phyloP scores from a whole-genome alignment of 2,113 vertebrate genomes.

The Budorcas taxicolor region DNA sequence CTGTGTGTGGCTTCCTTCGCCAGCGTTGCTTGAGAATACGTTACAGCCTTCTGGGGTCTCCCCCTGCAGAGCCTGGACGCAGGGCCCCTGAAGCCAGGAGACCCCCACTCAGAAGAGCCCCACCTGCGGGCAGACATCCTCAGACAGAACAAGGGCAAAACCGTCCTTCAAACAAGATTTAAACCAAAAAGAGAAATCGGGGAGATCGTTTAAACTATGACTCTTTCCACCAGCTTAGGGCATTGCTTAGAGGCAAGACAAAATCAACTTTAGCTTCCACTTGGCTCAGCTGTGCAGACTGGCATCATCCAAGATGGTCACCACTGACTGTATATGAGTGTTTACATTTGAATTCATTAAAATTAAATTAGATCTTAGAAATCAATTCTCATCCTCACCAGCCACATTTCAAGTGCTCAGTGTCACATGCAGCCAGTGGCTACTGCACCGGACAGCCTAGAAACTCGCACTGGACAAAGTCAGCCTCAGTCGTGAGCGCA shows the following conservation, averaged over 20 bases:
- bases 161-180: not conserved
- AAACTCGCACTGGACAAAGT: not conserved
- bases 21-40: not conserved
- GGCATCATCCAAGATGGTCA: too few species aligned
- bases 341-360: not conserved
- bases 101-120: not conserved
- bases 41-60: not conserved
- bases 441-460: accelerated
- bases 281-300: not conserved
- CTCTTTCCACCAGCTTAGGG: not conserved
- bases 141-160: not conserved
- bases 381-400: not conserved
- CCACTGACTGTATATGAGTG: not conserved
- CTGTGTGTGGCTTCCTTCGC: not conserved
- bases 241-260: not conserved
- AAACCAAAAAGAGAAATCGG: not conserved
- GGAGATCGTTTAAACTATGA: not conserved
- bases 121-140: not conserved
- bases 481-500: not conserved
- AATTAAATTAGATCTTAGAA: too few species aligned
- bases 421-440: not conserved
- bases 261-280: not conserved
- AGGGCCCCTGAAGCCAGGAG: not conserved
- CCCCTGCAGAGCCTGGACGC: not conserved
- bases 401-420: not conserved